Conservation (phyloP, 2,888 invertebrate genomes). For the Boloria selene region DNA sequence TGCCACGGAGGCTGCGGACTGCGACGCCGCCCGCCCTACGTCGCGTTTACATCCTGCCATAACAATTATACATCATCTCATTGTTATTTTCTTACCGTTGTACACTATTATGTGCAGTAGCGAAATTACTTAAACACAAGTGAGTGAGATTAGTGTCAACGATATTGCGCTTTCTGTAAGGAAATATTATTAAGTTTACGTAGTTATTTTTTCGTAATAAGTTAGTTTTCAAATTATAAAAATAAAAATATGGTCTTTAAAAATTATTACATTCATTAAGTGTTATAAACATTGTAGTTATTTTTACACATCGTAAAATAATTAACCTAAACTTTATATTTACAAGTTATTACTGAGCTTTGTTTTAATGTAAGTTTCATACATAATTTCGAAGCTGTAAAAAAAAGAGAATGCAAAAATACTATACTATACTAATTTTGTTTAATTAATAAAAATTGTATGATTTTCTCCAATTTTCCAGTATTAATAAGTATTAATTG, state of each 20-base stretch:
- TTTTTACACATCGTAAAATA: no score
- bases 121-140: neutral
- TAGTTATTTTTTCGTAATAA: neutral
- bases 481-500: no score
- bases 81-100: conserved; percentile 17
- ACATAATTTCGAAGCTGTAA: no score
- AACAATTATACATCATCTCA: conserved; percentile 47
- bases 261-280: no score
- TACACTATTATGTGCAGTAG: conserved; percentile 9
- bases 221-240: neutral
- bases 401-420: no score
- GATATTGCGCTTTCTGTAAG: neutral
- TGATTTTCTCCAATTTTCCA: no score
- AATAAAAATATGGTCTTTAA: neutral
- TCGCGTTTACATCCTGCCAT: conserved; percentile 52
- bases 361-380: no score
- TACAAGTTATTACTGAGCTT: no score
- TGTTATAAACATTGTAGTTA: no score
- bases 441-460: no score
- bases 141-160: conserved; percentile 8
- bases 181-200: neutral
- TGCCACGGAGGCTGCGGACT: conserved; percentile 80
- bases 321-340: no score
- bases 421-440: no score
- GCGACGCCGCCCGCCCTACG: conserved; percentile 67